Conservation (phyloP, 1,140 invertebrate species). For the Eciton burchellii region DNA sequence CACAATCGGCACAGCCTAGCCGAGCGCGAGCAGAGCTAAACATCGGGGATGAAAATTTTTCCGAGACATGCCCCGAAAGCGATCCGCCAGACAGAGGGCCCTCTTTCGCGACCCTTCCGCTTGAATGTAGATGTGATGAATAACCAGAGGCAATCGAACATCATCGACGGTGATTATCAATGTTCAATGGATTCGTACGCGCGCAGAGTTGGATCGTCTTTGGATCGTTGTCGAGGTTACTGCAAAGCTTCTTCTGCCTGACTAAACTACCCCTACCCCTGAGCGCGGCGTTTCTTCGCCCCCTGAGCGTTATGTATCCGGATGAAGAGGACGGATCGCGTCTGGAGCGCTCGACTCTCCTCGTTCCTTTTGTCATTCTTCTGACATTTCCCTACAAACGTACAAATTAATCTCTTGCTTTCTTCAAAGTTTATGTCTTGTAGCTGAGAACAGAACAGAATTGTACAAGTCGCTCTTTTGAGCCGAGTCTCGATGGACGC, state of each 20-base stretch:
- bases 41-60: slow-evolving; percentile 60
- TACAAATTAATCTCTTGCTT: too few species aligned
- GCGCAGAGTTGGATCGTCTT: neutral
- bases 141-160: slow-evolving; percentile 36
- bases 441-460: too few species aligned
- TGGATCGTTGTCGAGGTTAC: neutral
- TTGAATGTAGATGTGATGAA: slow-evolving; percentile 31
- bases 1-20: slow-evolving; percentile 58
- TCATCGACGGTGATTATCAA: slow-evolving; percentile 33
- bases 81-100: slow-evolving; percentile 4
- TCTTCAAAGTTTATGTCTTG: too few species aligned
- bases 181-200: neutral
- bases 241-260: neutral
- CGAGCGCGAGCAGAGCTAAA: slow-evolving; percentile 62
- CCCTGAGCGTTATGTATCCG: too few species aligned
- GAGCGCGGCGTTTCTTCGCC: too few species aligned
- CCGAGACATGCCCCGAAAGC: slow-evolving; percentile 60
- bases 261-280: too few species aligned
- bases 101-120: slow-evolving; percentile 4
- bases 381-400: too few species aligned
- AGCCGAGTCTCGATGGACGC: too few species aligned
- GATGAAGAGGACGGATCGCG: too few species aligned
- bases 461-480: too few species aligned
- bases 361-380: too few species aligned
- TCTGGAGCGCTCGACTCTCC: too few species aligned